Conservation (phyloP, 2,888 invertebrate species). For the Xestia c-nigrum region DNA sequence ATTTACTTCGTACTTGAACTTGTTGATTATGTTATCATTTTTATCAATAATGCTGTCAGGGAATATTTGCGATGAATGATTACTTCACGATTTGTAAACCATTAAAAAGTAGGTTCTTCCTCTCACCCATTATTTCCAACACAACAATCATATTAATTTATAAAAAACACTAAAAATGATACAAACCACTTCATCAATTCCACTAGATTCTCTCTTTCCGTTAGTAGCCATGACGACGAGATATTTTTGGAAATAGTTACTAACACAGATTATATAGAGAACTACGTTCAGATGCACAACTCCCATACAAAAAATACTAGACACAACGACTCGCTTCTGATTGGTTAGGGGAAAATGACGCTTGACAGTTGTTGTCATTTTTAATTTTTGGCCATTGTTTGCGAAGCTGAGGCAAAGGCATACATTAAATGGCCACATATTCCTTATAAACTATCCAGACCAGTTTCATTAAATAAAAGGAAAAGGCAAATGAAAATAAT, state of each 20-base stretch:
- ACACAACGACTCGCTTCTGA: too few species aligned
- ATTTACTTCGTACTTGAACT: conserved; percentile 53
- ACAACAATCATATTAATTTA: not conserved
- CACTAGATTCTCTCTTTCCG: conserved; percentile 25
- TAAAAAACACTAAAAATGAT: conserved; percentile 5
- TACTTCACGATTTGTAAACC: not conserved
- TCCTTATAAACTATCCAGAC: too few species aligned
- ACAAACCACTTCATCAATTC: conserved; percentile 42
- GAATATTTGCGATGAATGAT: conserved; percentile 15
- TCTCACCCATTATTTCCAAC: not conserved
- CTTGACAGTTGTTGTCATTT: too few species aligned
- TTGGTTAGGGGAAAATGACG: too few species aligned
- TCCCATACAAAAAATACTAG: too few species aligned
- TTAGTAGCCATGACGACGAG: conserved; percentile 46
- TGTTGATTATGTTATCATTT: conserved; percentile 43
- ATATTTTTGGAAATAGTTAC: conserved; percentile 13
- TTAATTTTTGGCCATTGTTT: too few species aligned
- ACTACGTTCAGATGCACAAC: too few species aligned
- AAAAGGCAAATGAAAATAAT: too few species aligned
- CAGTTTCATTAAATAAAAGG: too few species aligned
- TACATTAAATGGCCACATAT: too few species aligned
- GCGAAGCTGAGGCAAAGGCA: too few species aligned
- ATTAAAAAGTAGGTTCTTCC: not conserved
- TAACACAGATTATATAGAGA: too few species aligned
- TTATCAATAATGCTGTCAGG: conserved; percentile 14